Percentiles rank a stretch among this genome's conserved stretches.
phyloP scores from a whole-genome alignment of 2,113 vertebrate genomes.

The Platysternon megacephalum region DNA sequence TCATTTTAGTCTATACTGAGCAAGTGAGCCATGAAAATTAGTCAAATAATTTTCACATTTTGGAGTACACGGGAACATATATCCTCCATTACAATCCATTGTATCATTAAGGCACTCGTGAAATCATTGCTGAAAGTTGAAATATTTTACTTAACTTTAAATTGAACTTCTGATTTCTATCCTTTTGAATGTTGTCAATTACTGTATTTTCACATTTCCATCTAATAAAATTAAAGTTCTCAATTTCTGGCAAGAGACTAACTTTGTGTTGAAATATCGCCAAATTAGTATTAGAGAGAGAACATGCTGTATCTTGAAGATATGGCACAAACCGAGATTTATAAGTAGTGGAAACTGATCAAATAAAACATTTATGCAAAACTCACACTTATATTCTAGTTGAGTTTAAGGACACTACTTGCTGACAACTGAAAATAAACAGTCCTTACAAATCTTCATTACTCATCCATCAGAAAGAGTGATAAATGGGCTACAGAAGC shows the following conservation, averaged over 20 bases:
- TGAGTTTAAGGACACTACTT: neutral
- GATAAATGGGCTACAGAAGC: neutral
- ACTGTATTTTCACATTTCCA: neutral
- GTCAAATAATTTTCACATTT: neutral
- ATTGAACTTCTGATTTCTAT: neutral
- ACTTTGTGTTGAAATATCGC: neutral
- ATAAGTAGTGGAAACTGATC: fast-evolving
- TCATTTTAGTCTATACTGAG: neutral
- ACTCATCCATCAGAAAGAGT: neutral
- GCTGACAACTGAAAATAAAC: neutral
- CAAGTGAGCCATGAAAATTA: neutral
- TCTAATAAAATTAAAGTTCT: neutral
- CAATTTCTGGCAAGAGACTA: neutral
- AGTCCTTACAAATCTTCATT: neutral
- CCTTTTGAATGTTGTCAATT: neutral
- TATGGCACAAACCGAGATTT: neutral
- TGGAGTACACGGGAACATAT: neutral
- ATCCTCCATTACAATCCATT: neutral
- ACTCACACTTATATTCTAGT: neutral
- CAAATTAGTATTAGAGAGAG: neutral
- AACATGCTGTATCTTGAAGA: neutral
- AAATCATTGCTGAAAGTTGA: neutral
- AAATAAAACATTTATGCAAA: neutral
- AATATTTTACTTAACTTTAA: conserved; percentile 17
- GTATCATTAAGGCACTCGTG: neutral